Evolutionary conservation across 1,140 invertebrate species (phyloP), one percentile per base, ranked within the genome.

Genomic region (Drosophila sp.): DNA sequence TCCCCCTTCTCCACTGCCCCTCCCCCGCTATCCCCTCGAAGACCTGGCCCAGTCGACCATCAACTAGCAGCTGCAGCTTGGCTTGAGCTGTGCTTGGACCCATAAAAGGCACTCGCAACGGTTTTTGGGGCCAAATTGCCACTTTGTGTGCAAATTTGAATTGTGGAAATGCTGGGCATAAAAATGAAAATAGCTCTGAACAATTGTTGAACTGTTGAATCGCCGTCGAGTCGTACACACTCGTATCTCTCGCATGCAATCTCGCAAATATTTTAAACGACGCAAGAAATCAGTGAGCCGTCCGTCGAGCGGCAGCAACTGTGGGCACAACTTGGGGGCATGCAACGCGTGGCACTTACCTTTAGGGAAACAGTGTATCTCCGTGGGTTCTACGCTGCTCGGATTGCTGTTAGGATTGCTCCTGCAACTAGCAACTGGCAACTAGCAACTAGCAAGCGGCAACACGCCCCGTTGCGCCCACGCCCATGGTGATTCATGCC

Each of bases 81-180:
- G 7, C 27, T 56, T 41, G 64, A 41, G 25, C 21, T 50, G 48
- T 25, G 48, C 27, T 50, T 50, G 48, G 27, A 32, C 32, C 79
- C 84, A 83, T 83, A 89, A 89, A 89, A 89, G 83, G 80, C 73
- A 69, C 76, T 83, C 53, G 72, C 84, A 89, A 89, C 84, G 79
- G 79, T 87, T 89, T 67, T 89, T 77, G 69, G 73, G 79, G 83
- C 84, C 73, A 83, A 89, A 89, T 83, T 83, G 83, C 79, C 83
- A 89, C 76, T 89, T 89, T 89, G 84, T 89, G 83, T 89, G 83
- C 83, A 89, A 89, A 89, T 89, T 84, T 80, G 83, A 89, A 83
- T 80, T 78, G 84, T 83, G 83, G 73, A 83, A 89, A 83, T 77
- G 67, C 72, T 65, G 79, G 14, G 75, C 83, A 82, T 72, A 81